phyloP scores from a whole-genome alignment of 2,888 invertebrate species.

The Gymnoscelis rufifasciata region DNA sequence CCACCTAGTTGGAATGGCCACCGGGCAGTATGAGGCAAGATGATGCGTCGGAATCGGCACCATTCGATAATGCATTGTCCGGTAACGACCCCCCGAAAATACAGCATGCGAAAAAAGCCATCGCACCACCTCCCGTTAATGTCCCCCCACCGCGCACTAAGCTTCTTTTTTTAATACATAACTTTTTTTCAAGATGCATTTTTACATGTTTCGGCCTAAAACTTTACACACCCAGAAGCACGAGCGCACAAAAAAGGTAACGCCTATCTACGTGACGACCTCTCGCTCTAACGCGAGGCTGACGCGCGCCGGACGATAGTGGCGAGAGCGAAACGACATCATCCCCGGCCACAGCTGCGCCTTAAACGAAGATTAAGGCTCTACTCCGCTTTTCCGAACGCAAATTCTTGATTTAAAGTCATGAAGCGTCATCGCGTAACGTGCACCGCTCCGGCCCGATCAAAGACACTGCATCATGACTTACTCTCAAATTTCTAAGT shows the following conservation, averaged over 20 bases:
- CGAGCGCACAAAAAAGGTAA: slow-evolving; percentile 60
- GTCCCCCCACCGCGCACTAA: slow-evolving; percentile 76
- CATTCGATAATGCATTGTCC: slow-evolving; percentile 76
- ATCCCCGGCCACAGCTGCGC: slow-evolving; percentile 62
- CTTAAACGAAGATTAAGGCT: slow-evolving; percentile 75
- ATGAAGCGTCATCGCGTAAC: slow-evolving; percentile 44
- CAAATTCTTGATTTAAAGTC: slow-evolving; percentile 58
- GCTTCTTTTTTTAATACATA: slow-evolving; percentile 80
- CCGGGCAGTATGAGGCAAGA: too few relatives aligned
- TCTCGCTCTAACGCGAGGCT: slow-evolving; percentile 58
- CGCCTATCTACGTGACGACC: slow-evolving; percentile 64
- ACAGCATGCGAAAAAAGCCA: slow-evolving; percentile 76
- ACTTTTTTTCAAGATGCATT: slow-evolving; percentile 80
- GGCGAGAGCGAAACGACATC: slow-evolving; percentile 66
- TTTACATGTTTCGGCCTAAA: slow-evolving; percentile 80
- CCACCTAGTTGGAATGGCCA: slow-evolving; percentile 52
- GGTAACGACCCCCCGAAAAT: slow-evolving; percentile 74
- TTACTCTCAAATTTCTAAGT: slow-evolving; percentile 37
- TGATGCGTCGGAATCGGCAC: slow-evolving; percentile 60
- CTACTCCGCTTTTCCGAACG: slow-evolving; percentile 65
- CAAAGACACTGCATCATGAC: slow-evolving; percentile 22
- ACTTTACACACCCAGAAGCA: slow-evolving; percentile 76
- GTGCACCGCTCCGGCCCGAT: slow-evolving; percentile 28
- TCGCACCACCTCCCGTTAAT: slow-evolving; percentile 73
- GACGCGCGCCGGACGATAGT: slow-evolving; percentile 64